These are phyloP conservation scores for Priocnemis perturbator DNA, from an alignment of 2,888 invertebrate species.

Conservation along the genomic window DNA sequence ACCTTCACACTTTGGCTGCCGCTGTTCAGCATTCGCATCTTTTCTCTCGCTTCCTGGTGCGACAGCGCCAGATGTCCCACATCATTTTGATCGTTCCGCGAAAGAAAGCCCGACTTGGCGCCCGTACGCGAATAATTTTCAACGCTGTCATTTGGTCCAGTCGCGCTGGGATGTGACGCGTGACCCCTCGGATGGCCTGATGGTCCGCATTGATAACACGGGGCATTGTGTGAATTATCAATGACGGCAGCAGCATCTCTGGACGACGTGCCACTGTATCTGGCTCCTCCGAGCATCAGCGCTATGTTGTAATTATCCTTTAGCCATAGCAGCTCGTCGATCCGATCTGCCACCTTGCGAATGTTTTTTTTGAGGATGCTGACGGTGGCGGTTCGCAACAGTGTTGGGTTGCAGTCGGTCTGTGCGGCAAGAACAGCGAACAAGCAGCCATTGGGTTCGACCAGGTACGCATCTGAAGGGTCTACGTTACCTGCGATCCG, in stretches of 20 bases:
- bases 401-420: conserved; percentile 26
- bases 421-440: conserved; percentile 58
- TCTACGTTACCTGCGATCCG: no score
- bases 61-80: conserved; percentile 50
- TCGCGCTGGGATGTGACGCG: conserved; percentile 45
- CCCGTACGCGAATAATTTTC: conserved; percentile 57
- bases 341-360: conserved; percentile 27
- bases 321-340: conserved; percentile 28
- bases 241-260: conserved; percentile 45
- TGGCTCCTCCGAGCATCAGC: conserved; percentile 59
- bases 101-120: conserved; percentile 58
- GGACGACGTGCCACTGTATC: conserved; percentile 49
- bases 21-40: conserved; percentile 51
- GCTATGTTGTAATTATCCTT: conserved; percentile 29
- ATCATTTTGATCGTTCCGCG: conserved; percentile 51
- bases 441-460: conserved; percentile 56
- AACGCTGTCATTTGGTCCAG: conserved; percentile 44
- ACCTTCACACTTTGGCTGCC: background rate
- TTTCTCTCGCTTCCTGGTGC: conserved; percentile 16
- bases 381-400: conserved; percentile 40
- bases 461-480: no score
- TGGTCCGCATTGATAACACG: conserved; percentile 21
- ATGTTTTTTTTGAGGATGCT: conserved; percentile 41
- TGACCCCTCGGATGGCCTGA: conserved; percentile 64
- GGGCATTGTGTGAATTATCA: conserved; percentile 56